These are phyloP conservation scores for Berghia stephanieae DNA, from an alignment of 1,140 invertebrate genomes.

Conservation along the genomic window DNA sequence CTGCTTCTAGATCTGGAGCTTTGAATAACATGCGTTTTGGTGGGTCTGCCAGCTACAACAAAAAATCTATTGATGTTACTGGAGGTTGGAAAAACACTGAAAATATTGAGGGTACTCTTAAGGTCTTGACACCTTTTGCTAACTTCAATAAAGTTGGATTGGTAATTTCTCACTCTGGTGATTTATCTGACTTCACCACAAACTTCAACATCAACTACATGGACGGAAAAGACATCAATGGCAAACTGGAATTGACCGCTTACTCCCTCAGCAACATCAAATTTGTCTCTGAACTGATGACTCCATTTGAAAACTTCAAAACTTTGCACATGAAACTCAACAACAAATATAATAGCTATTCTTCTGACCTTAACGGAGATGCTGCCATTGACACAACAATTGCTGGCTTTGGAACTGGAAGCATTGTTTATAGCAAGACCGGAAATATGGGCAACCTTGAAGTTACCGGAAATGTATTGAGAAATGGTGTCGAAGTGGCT, in stretches of 20 bases:
- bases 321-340: no score
- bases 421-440: no score
- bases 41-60: constrained; percentile 21
- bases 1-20: no score
- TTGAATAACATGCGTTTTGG: constrained; percentile 17
- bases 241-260: constrained; percentile 3
- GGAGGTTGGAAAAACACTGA: not conserved
- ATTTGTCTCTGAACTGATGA: not conserved
- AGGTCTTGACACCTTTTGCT: constrained; percentile 15
- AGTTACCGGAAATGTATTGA: no score
- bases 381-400: no score
- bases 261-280: not conserved
- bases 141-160: constrained; percentile 15
- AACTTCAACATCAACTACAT: constrained; percentile 18
- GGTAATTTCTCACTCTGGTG: constrained; percentile 23
- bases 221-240: constrained; percentile 22
- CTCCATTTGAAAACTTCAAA: no score
- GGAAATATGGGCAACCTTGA: no score
- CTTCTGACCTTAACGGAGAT: no score
- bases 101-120: constrained; percentile 1
- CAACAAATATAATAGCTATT: no score
- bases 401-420: no score
- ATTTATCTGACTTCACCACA: constrained; percentile 1
- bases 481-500: no score
- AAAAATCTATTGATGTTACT: constrained; percentile 6